Evolutionary conservation across 2,113 vertebrate genomes (phyloP).

Genomic region (Cebidichthys violaceus): DNA sequence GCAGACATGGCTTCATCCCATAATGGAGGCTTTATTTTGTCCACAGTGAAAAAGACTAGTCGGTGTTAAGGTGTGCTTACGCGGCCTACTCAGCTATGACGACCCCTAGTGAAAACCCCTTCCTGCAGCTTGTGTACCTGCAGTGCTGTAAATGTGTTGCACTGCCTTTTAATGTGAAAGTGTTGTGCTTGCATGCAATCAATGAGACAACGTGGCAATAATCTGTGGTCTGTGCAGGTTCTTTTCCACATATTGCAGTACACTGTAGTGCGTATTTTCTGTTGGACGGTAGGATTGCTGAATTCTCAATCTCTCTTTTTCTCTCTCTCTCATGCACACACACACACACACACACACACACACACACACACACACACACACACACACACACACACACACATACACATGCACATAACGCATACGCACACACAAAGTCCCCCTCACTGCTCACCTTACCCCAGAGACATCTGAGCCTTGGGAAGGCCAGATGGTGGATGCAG

Average conservation of each 20-base stretch:
- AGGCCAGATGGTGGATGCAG: slow-evolving; percentile 81
- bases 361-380: slow-evolving; percentile 10
- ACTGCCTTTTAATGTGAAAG: slow-evolving; percentile 9
- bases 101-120: slow-evolving; percentile 40
- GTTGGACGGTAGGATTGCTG: slow-evolving; percentile 9
- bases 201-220: not conserved
- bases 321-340: slow-evolving; percentile 5
- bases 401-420: slow-evolving; percentile 35
- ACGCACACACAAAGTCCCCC: slow-evolving; percentile 40
- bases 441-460: slow-evolving; percentile 75
- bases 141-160: slow-evolving; percentile 52
- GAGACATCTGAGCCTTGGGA: slow-evolving; percentile 77
- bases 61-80: slow-evolving; percentile 60
- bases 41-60: slow-evolving; percentile 62
- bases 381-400: slow-evolving; percentile 31
- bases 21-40: slow-evolving; percentile 72
- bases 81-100: slow-evolving; percentile 49
- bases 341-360: not conserved
- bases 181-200: not conserved
- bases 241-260: slow-evolving; percentile 3
- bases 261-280: not conserved
- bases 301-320: not conserved
- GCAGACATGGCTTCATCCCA: slow-evolving; percentile 63
- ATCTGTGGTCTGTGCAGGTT: slow-evolving; percentile 17
- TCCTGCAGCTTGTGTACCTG: slow-evolving; percentile 46